Evolutionary conservation across 2,113 vertebrate genomes (phyloP), one percentile per base, ranked within the genome.

Genomic region (Mormyrus lacerda): DNA sequence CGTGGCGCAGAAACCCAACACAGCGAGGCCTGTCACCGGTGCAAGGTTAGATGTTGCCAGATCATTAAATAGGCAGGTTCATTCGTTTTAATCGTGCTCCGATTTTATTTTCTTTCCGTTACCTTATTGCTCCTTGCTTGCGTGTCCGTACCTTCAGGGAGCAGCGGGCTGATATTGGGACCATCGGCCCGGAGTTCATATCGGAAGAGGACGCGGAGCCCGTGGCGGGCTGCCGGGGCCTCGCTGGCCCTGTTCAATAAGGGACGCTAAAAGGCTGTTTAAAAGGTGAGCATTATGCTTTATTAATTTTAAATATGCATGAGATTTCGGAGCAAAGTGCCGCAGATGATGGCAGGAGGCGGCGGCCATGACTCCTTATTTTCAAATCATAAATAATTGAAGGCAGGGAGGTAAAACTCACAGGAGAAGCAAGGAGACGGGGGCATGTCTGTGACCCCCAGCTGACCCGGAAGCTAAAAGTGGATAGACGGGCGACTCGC

Each of bases 251-350:
- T 79, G 35, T 79, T 76, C 79, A 85, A 35, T 69, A 42, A 51
- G 35, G 31, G 65, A 24, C 76, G 19, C 88, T 88, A 94, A 94
- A 93, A 91, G 89, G 93, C 88, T 91, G 91, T 94, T 95, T 95
- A 95, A 94, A 95, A 95, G 93, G 94, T 95, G 94, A 94, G 94
- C 93, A 94, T 94, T 93, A 91, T 93, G 93, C 94, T 95, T 95
- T 95, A 95, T 95, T 95, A 95, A 95, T 92, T 95, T 95, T 94
- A 96, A 95, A 95, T 95, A 95, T 96, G 95, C 93, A 95, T 95
- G 95, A 95, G 92, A 93, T 95, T 95, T 95, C 94, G 93, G 94
- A 94, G 93, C 91, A 92, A 94, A 95, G 95, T 94, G 94, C 93
- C 91, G 94, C 93, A 89, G 88, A 91, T 91, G 93, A 93, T 94